Evolutionary conservation across 2,888 invertebrate species (phyloP), one percentile per base, ranked within the genome.

Genomic region (Syrista parreyssii): DNA sequence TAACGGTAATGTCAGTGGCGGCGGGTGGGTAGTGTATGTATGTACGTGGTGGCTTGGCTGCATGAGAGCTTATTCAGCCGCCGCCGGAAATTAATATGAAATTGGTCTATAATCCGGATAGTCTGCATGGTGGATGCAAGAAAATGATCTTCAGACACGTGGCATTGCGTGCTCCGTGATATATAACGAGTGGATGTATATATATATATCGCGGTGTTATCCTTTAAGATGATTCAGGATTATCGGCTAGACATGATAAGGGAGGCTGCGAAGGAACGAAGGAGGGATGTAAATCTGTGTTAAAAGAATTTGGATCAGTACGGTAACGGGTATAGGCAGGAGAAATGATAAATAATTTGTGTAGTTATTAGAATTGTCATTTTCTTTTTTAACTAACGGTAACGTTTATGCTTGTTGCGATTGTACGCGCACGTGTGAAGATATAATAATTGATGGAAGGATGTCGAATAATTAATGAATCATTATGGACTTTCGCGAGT

Each of bases 71-170:
- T 32, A 32, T 71, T 69, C 76, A 69, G 73, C 76, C 71, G 75
- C 40, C 72, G 78, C 82, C 82, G 85, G 86, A 85, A 85, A 85
- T 85, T 85, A 85, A 86, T 85, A 84, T 82, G 84, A 86, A 86
- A 85, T 85, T 85, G 86, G 83, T 76, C 80, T 82, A 81, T 85
- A 84, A 84, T 85, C 85, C 85, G 82, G 79, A 82, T 82, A 83
- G 83, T 84, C 86, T 82, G 85, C 81, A 79, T 79, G 76, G 79
- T 86, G 82, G 83, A 84, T 80, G 80, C 81, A 85, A 83, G 86
- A 84, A 85, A 86, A 85, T 82, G 81, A 84, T 85, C 84, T 83
- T 79, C 72, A 81, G 78, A 79, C 84, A 83, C 82, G 83, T 84
- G 82, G 82, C 84, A 78, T 85, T 85, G 84, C 85, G 84, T 85